Conservation (phyloP, 2,888 invertebrate genomes). For the Volucella inanis region DNA sequence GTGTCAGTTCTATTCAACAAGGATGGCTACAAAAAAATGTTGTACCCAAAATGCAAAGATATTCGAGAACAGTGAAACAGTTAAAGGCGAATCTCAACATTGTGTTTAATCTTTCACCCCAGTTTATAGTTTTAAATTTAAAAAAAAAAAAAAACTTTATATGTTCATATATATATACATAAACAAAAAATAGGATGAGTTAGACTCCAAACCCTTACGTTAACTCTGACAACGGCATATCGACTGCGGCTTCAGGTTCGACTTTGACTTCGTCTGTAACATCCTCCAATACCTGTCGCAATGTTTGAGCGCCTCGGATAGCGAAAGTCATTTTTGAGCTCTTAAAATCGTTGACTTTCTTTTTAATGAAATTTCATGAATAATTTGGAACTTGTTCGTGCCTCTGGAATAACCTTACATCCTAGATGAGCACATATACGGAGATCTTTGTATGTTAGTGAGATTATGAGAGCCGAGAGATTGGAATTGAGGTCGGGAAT, state of each 20-base stretch:
- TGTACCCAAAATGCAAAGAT: constrained; percentile 2
- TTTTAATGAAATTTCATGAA: constrained; percentile 65
- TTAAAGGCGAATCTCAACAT: not conserved
- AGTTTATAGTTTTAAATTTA: constrained; percentile 30
- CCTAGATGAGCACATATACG: constrained; percentile 15
- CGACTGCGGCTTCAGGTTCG: too few species aligned
- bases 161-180: not conserved
- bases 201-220: not conserved
- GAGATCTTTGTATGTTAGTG: constrained; percentile 11
- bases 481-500: too few species aligned
- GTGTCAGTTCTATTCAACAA: constrained; percentile 3
- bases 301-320: not conserved
- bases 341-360: constrained; percentile 51
- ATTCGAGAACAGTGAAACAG: not conserved
- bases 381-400: constrained; percentile 40
- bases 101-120: constrained; percentile 26
- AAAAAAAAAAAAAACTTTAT: not conserved
- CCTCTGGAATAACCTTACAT: constrained; percentile 27
- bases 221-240: not conserved
- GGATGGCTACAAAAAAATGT: constrained; percentile 9
- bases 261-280: not conserved
- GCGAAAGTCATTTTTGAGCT: constrained; percentile 44
- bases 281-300: constrained; percentile 14
- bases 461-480: not conserved
- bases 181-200: not conserved